Conservation (phyloP, 2,888 invertebrate genomes). For the Philopedon plagiatum region DNA sequence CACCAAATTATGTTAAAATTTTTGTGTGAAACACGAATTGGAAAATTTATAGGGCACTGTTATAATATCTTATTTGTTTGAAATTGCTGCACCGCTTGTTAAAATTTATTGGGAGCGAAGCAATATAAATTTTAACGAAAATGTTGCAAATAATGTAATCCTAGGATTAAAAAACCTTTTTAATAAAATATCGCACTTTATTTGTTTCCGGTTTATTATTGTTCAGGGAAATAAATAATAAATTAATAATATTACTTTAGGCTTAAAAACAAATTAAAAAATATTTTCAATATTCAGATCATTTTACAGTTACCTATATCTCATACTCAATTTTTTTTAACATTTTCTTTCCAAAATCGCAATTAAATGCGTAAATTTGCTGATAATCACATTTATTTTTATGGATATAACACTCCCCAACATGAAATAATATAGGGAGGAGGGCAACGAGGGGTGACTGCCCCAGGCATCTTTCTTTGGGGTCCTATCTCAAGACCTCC, state of each 20-base stretch:
- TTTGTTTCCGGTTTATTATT: not conserved
- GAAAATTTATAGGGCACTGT: not conserved
- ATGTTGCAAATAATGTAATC: constrained; percentile 9
- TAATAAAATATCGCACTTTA: not conserved
- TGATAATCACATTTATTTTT: too few species aligned
- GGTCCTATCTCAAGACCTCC: too few species aligned
- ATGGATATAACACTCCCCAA: too few species aligned
- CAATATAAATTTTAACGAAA: constrained; percentile 18
- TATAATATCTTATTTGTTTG: constrained; percentile 6
- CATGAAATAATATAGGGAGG: too few species aligned
- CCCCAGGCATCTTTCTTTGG: too few species aligned
- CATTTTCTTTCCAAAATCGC: too few species aligned
- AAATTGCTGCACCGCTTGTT: constrained; percentile 3
- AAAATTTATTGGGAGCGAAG: constrained; percentile 22
- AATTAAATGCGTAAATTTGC: too few species aligned
- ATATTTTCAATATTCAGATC: too few species aligned
- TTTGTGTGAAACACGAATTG: not conserved
- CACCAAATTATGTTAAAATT: not conserved
- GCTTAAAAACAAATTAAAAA: too few species aligned
- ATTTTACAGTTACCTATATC: too few species aligned
- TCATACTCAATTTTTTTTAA: too few species aligned
- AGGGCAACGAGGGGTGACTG: too few species aligned
- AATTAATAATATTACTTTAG: constrained; percentile 5
- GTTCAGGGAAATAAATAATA: not conserved
- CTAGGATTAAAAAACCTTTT: constrained; percentile 1